phyloP scores from a whole-genome alignment of 2,888 invertebrate species.

The Tipula vernalis region DNA sequence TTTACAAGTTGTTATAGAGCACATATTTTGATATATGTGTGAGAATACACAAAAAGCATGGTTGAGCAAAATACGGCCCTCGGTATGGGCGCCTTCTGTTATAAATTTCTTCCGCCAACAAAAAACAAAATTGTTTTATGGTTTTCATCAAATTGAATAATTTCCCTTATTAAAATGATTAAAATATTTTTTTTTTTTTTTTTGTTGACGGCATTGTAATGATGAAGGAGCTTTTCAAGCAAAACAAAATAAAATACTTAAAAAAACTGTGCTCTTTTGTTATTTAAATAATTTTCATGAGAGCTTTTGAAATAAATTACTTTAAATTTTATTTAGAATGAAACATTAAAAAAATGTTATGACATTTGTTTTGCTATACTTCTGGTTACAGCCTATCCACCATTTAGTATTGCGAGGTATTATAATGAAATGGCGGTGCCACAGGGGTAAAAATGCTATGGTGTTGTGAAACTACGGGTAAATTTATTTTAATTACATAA shows the following conservation, averaged over 20 bases:
- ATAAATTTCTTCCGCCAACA: background rate
- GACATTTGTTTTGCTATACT: background rate
- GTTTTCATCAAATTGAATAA: background rate
- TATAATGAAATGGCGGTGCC: background rate
- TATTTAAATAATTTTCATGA: background rate
- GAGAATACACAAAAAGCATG: background rate
- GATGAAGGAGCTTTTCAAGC: background rate
- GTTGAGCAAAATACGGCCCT: background rate
- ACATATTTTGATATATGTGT: background rate
- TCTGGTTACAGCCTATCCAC: background rate
- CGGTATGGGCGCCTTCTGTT: background rate
- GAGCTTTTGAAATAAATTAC: background rate
- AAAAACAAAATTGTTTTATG: background rate
- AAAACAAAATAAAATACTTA: background rate
- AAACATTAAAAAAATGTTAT: background rate
- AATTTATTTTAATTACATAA: background rate
- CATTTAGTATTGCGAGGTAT: background rate
- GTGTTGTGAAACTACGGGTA: background rate
- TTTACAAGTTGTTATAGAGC: background rate
- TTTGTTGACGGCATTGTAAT: background rate
- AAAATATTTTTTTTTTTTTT: background rate
- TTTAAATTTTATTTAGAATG: background rate
- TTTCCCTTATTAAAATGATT: background rate
- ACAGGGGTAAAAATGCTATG: background rate
- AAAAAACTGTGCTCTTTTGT: background rate